phyloP scores from a whole-genome alignment of 2,797 vertebrate species.

The Podarcis lilfordi region DNA sequence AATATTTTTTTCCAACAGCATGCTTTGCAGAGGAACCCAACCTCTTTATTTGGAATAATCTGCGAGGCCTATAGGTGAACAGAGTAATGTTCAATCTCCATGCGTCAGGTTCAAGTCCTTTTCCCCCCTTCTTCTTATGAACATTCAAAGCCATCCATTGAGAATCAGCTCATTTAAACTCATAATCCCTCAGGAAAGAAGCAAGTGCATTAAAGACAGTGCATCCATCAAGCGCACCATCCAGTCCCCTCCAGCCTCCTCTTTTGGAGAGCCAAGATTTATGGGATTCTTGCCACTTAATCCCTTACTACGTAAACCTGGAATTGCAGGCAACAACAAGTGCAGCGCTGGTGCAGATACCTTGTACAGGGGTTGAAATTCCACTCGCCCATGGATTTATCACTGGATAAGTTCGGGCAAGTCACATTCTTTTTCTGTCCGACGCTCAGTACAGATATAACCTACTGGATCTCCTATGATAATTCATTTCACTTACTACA shows the following conservation, averaged over 20 bases:
- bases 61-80: background rate
- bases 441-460: no score
- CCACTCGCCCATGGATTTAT: background rate
- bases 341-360: conserved; percentile 11
- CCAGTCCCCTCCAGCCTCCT: conserved; percentile 52
- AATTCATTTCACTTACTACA: no score
- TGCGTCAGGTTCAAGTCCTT: conserved; percentile 32
- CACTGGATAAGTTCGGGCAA: background rate
- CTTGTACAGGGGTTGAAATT: background rate
- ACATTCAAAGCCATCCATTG: conserved; percentile 56
- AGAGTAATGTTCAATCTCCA: conserved; percentile 13
- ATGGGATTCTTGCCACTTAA: conserved; percentile 59
- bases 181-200: conserved; percentile 60
- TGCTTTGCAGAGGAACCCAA: background rate
- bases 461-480: no score
- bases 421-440: background rate
- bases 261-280: conserved; percentile 64
- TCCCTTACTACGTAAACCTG: conserved; percentile 56
- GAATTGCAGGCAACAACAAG: conserved; percentile 42
- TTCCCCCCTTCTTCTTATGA: conserved; percentile 20
- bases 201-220: conserved; percentile 55
- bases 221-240: conserved; percentile 56
- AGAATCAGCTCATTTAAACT: conserved; percentile 56
- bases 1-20: background rate
- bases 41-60: background rate